phyloP scores from a whole-genome alignment of 1,140 invertebrate species.

The Drosophila suzukii region DNA sequence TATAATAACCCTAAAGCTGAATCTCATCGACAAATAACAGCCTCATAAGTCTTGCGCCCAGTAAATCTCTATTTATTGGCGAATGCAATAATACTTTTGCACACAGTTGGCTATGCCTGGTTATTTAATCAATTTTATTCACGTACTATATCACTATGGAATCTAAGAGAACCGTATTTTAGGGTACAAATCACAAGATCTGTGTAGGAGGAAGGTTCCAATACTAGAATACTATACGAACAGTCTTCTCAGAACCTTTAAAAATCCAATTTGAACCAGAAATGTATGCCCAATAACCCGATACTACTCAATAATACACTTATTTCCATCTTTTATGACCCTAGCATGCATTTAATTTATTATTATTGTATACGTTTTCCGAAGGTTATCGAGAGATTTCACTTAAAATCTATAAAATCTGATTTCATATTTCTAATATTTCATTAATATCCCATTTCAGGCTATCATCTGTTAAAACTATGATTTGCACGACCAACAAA shows the following conservation, averaged over 20 bases:
- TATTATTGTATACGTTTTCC: too few species aligned
- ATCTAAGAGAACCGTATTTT: background rate
- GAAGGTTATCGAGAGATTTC: too few species aligned
- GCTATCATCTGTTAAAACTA: constrained; percentile 5
- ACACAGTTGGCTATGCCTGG: constrained; percentile 6
- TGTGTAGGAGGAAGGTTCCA: background rate
- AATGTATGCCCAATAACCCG: too few species aligned
- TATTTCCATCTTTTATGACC: too few species aligned
- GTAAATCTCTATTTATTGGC: constrained; percentile 12
- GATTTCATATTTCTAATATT: background rate
- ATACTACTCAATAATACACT: too few species aligned
- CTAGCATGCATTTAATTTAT: too few species aligned
- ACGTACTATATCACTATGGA: background rate
- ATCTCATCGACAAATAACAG: constrained; percentile 7
- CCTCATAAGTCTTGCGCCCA: constrained; percentile 1
- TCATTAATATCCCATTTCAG: background rate
- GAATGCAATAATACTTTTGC: constrained; percentile 7
- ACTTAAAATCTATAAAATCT: too few species aligned
- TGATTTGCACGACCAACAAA: constrained; percentile 4
- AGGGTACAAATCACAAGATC: background rate
- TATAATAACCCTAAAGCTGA: background rate
- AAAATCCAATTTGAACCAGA: too few species aligned
- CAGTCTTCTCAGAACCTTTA: background rate
- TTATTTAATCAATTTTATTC: constrained; percentile 13
- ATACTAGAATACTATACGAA: background rate